These are phyloP conservation scores for Liolophura sinensis DNA, from an alignment of 1,140 invertebrate genomes.

Conservation along the genomic window DNA sequence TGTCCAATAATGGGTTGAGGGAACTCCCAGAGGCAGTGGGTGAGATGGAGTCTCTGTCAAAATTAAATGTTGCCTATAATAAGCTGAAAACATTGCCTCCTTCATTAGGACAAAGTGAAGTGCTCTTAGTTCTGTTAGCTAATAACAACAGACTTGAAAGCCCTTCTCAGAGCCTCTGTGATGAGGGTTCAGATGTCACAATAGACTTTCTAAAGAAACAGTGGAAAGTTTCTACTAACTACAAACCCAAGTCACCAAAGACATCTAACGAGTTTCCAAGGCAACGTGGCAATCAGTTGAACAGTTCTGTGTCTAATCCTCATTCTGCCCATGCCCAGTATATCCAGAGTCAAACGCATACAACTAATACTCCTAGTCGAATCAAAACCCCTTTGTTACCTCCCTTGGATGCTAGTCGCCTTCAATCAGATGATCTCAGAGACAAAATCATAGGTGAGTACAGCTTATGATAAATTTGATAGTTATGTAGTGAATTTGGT, in stretches of 20 bases:
- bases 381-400: constrained; percentile 57
- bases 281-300: constrained; percentile 47
- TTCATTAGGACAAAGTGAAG: constrained; percentile 42
- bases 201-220: constrained; percentile 48
- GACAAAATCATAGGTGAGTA: constrained; percentile 54
- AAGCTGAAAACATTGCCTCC: constrained; percentile 48
- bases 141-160: constrained; percentile 42
- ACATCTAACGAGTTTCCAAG: constrained; percentile 49
- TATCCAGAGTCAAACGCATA: constrained; percentile 57
- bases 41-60: constrained; percentile 46
- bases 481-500: neutral
- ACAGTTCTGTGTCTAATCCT: constrained; percentile 49
- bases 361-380: constrained; percentile 52
- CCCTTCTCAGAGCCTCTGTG: constrained; percentile 51
- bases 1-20: constrained; percentile 53
- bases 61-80: constrained; percentile 55
- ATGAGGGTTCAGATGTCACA: constrained; percentile 49
- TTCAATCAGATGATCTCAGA: constrained; percentile 46
- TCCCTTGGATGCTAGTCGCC: constrained; percentile 41
- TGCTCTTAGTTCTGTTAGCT: constrained; percentile 47
- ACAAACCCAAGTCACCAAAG: constrained; percentile 2
- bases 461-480: neutral
- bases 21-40: constrained; percentile 49
- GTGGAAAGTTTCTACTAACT: constrained; percentile 12
- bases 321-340: constrained; percentile 55